Percentiles rank a stretch among this genome's conserved stretches.
phyloP scores from a whole-genome alignment of 2,113 vertebrate genomes.

The Apistogramma diplotaenia region DNA sequence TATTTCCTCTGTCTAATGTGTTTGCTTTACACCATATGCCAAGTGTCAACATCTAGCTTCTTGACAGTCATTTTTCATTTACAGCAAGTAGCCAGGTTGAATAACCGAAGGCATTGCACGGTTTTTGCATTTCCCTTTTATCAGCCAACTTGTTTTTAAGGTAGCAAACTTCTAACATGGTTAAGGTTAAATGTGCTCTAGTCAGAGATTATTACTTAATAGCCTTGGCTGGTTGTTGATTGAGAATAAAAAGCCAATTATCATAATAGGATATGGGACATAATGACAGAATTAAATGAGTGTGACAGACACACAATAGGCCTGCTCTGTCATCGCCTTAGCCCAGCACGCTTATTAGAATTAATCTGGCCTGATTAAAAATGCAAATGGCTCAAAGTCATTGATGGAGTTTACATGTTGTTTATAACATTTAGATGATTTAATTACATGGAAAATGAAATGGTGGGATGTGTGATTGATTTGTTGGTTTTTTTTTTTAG shows the following conservation, averaged over 20 bases:
- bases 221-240: conserved; percentile 72
- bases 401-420: conserved; percentile 77
- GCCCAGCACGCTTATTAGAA: conserved; percentile 73
- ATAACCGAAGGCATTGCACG: neutral
- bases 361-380: conserved; percentile 79
- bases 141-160: neutral
- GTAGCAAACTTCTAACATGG: conserved; percentile 38
- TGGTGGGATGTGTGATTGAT: conserved; percentile 54
- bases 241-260: conserved; percentile 75
- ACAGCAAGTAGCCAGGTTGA: conserved; percentile 19
- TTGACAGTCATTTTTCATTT: conserved; percentile 64
- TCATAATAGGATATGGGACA: conserved; percentile 76
- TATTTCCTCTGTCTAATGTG: conserved; percentile 63
- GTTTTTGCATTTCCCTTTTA: conserved; percentile 12
- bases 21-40: conserved; percentile 56
- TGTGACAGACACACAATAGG: conserved; percentile 75
- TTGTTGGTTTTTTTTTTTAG: conserved; percentile 26
- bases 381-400: conserved; percentile 78
- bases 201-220: conserved; percentile 73
- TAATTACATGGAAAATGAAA: conserved; percentile 80
- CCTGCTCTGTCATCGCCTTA: conserved; percentile 69
- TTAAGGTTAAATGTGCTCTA: conserved; percentile 66
- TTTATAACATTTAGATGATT: conserved; percentile 77
- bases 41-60: conserved; percentile 60
- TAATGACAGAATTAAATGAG: conserved; percentile 75